Percentiles rank a stretch among this genome's conserved stretches.
phyloP scores from a whole-genome alignment of 2,888 invertebrate genomes.

The Danaus chrysippus region DNA sequence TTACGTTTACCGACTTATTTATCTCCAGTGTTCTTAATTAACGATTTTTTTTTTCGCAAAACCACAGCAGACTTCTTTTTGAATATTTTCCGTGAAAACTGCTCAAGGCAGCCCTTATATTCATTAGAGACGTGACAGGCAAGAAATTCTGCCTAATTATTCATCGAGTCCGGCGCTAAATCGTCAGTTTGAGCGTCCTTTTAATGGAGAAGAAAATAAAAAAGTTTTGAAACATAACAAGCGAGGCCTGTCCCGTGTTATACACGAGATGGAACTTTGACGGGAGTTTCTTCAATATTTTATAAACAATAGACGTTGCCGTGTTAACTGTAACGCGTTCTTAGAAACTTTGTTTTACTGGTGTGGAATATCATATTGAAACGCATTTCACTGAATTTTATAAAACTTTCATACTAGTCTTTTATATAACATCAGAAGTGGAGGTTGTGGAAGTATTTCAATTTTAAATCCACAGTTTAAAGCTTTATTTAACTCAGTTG shows the following conservation, averaged over 20 bases:
- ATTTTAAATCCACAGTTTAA: not conserved
- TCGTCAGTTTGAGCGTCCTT: constrained; percentile 60
- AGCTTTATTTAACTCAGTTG: not conserved
- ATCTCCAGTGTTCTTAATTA: constrained; percentile 65
- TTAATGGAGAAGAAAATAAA: constrained; percentile 71
- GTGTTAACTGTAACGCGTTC: constrained; percentile 21
- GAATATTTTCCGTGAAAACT: constrained; percentile 40
- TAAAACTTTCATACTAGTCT: not conserved
- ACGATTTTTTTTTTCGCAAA: constrained; percentile 53
- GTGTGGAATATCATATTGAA: constrained; percentile 8
- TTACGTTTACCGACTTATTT: constrained; percentile 72
- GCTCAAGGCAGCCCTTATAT: constrained; percentile 60
- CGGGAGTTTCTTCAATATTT: constrained; percentile 49
- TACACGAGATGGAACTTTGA: constrained; percentile 63
- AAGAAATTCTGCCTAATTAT: constrained; percentile 75
- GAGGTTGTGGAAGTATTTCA: not conserved
- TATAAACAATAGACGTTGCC: constrained; percentile 53
- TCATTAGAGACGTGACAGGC: constrained; percentile 74
- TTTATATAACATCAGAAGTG: not conserved
- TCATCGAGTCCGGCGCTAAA: constrained; percentile 69
- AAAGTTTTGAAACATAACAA: constrained; percentile 70
- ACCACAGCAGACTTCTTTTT: constrained; percentile 60
- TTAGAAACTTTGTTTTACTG: constrained; percentile 15
- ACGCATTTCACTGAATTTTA: constrained; percentile 3
- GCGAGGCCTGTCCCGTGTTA: constrained; percentile 65